Conservation (phyloP, 2,797 vertebrate species). For the Pyrocephalus nanus region DNA sequence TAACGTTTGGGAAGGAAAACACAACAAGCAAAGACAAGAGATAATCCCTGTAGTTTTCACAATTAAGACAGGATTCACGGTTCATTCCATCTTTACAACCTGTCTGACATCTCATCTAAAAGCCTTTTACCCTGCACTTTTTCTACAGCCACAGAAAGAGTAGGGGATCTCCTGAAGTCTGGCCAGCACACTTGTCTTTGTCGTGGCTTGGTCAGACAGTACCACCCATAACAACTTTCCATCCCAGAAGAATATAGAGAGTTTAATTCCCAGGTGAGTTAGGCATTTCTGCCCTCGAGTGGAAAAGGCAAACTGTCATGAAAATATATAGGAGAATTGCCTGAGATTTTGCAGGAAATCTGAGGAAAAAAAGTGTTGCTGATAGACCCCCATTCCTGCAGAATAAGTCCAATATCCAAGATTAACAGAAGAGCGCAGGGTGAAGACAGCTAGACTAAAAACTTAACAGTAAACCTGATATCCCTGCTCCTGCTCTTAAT, state of each 20-base stretch:
- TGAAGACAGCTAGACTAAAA: neutral
- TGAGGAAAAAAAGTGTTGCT: neutral
- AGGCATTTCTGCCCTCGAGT: neutral
- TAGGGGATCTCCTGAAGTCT: neutral
- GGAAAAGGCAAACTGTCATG: neutral
- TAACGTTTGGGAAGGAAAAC: neutral
- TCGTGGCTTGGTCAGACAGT: neutral
- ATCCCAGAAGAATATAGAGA: neutral
- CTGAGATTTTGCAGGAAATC: neutral
- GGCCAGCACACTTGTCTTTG: neutral
- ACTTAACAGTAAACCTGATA: neutral
- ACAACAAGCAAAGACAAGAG: neutral
- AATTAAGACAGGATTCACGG: neutral
- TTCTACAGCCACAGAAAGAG: neutral
- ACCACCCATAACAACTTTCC: neutral
- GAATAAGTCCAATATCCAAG: neutral
- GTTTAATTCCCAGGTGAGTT: neutral
- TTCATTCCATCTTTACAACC: neutral
- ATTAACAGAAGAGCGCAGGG: neutral
- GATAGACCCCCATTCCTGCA: neutral
- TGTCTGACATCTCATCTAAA: neutral
- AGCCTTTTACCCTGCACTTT: neutral
- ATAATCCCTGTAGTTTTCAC: neutral
- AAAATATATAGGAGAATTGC: neutral
- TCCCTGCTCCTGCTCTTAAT: neutral